These are phyloP conservation scores for Platysteira castanea DNA, from an alignment of 2,113 vertebrate genomes.

Conservation along the genomic window DNA sequence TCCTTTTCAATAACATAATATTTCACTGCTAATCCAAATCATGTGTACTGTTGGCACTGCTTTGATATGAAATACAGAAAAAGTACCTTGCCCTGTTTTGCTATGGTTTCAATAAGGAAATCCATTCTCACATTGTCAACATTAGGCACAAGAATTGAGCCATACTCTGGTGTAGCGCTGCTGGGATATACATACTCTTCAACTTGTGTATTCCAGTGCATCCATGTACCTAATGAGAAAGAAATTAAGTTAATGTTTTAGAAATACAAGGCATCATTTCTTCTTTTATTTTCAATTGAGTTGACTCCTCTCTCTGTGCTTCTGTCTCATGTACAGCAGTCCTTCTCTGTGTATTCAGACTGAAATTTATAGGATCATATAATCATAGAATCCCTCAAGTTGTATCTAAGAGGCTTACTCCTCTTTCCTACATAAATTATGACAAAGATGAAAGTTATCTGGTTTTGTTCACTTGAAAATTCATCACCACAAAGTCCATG, in stretches of 20 bases:
- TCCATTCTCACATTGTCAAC: conserved; percentile 92
- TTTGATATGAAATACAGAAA: neutral
- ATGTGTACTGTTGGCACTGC: neutral
- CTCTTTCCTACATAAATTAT: neutral
- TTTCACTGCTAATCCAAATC: neutral
- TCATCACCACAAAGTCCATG: neutral
- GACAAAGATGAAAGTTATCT: neutral
- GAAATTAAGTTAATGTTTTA: neutral
- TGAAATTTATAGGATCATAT: neutral
- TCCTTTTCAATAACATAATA: neutral
- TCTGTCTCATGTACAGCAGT: neutral
- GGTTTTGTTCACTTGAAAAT: neutral
- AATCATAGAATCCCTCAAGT: neutral
- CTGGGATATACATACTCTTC: conserved; percentile 88
- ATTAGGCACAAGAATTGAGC: conserved; percentile 92
- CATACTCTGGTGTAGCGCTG: conserved; percentile 81
- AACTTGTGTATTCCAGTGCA: conserved; percentile 84
- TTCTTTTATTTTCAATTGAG: neutral
- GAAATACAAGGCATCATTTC: neutral
- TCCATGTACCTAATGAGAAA: conserved; percentile 81
- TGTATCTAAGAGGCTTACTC: neutral
- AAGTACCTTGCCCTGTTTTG: conserved; percentile 91
- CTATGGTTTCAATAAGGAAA: conserved; percentile 90
- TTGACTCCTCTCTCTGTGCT: neutral
- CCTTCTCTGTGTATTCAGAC: neutral